Evolutionary conservation across 2,113 vertebrate genomes (phyloP).

Genomic region (Bos indicus): DNA sequence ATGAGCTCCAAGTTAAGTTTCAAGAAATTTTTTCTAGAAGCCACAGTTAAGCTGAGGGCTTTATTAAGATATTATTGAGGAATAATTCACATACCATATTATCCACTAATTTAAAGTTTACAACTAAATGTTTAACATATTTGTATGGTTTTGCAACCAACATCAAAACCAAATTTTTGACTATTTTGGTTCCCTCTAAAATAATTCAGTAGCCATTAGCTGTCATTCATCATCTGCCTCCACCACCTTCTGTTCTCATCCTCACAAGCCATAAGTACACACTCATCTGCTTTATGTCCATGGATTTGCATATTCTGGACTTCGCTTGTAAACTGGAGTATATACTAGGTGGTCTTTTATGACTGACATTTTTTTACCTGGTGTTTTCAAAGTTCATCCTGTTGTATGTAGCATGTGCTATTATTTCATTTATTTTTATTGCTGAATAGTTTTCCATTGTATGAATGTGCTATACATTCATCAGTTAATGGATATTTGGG

Average conservation of each 20-base stretch:
- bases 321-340: neutral
- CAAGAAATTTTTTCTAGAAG: neutral
- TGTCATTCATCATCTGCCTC: neutral
- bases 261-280: accelerated
- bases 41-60: neutral
- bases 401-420: neutral
- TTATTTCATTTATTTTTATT: neutral
- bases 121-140: neutral
- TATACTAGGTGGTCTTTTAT: neutral
- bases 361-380: neutral
- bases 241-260: too few species aligned
- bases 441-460: neutral
- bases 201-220: neutral
- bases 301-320: neutral
- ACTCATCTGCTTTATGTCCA: neutral
- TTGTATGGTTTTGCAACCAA: neutral
- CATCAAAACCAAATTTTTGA: neutral
- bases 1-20: neutral
- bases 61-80: neutral
- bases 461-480: neutral
- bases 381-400: neutral
- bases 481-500: neutral
- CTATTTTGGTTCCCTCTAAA: neutral
- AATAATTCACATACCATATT: neutral
- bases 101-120: neutral